Evolutionary conservation across 2,888 invertebrate genomes (phyloP), one percentile per base, ranked within the genome.

Genomic region (Habroteleia sp.): DNA sequence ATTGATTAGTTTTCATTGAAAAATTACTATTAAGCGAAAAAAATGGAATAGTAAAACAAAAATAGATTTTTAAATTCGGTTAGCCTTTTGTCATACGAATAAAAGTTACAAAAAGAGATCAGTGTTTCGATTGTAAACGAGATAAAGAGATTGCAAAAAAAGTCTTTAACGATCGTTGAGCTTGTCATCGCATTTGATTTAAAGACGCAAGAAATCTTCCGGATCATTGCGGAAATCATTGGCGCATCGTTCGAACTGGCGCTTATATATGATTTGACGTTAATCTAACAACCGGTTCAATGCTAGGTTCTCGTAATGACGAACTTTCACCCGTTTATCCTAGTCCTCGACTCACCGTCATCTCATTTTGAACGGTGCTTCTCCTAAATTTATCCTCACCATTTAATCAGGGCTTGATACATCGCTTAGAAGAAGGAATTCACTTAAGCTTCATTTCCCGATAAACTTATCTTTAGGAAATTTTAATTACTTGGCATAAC

Each of bases 281-380:
- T 80, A 80, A 79, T 79, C 79, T 80, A 78, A 76, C 77, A 76
- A 76, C 74, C 78, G 74, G 77, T 77, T 77, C 79, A 74, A 75
- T 78, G 78, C 73, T 76, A 25, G 25, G 37, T 73, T 80, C 79
- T 76, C 77, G 78, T 83, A 81, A 83, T 83, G 79, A 81, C 78
- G 80, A 79, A 82, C 83, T 83, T 83, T 83, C 83, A 80, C 83
- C 79, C 69, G 76, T 74, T 76, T 77, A 69, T 48, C 46, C 56
- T 13, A 41, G 29, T 48, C 37, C 14, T 58, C 62, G 60, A 35
- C 13, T 58, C 44, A 42, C 29, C 66, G 62, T 50, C 42, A 56
- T 46, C 68, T 71, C 46, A 27, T 66, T 71, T 46, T 48, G 27
- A 60, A 52, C 16, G 62, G 20, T 33, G 62, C 63, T 42, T 25